Evolutionary conservation across 2,888 invertebrate genomes (phyloP).

Genomic region (Macrosoma leucophasiata): DNA sequence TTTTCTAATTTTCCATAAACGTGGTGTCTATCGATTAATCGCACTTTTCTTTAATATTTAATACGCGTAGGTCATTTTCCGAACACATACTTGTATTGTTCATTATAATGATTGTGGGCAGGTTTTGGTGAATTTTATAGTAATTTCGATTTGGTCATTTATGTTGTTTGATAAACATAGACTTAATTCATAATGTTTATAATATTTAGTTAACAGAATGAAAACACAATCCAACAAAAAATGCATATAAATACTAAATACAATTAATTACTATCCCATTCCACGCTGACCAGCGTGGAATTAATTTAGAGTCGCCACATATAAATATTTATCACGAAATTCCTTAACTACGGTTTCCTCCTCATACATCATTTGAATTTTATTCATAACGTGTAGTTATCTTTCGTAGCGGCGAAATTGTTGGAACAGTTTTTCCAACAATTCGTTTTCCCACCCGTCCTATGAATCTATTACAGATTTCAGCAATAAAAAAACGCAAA

Average conservation of each 20-base stretch:
- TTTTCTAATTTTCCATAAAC: no score
- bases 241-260: no score
- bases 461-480: no score
- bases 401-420: conserved; percentile 13
- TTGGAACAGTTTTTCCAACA: conserved; percentile 5
- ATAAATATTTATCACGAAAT: conserved; percentile 32
- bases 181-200: conserved; percentile 3
- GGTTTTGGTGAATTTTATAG: no score
- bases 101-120: background rate
- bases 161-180: conserved; percentile 1
- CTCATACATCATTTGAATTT: conserved; percentile 22
- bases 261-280: no score
- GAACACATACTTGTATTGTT: conserved; percentile 4
- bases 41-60: conserved; percentile 12
- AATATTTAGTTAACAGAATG: conserved; percentile 18
- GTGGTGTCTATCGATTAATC: no score
- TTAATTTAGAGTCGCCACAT: conserved; percentile 37
- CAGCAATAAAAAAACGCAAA: no score
- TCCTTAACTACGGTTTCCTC: conserved; percentile 13
- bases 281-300: no score
- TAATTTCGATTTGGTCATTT: conserved; percentile 2
- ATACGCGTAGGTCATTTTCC: conserved; percentile 9
- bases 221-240: no score
- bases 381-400: conserved; percentile 22
- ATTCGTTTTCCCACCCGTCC: no score